Evolutionary conservation across 2,113 vertebrate species (phyloP), one percentile per base, ranked within the genome.

Genomic region (Eptatretus burgeri): DNA sequence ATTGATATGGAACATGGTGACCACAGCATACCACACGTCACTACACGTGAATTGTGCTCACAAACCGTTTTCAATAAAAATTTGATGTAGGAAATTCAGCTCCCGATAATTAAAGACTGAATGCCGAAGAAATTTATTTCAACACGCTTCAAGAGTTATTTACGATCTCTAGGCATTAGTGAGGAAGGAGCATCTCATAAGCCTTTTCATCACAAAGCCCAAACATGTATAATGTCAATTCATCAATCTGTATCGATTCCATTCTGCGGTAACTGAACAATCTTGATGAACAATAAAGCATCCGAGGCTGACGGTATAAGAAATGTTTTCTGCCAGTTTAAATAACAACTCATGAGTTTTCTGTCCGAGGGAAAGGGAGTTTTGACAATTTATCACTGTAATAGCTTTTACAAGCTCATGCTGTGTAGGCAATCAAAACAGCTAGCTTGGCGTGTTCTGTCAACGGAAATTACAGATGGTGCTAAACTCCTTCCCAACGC

Each of bases 301-400:
- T 60, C 56, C 2, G 9, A n/a, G n/a, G 19, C n/a, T 60, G 56
- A 60, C 56, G 19, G 56, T n/a, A 19, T 60, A 19, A 60, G 56
- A 60, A 60, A 60, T 60, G 56, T 60, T 17, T 60, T n/a, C 16
- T 60, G n/a, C 56, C 56, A 60, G n/a, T 60, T 60, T 60, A 60
- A 60, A n/a, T 60, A 19, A 19, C 56, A 17, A 19, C 56, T 19
- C 56, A 19, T 60, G 56, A 60, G 16, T 17, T 60, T 60, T 19
- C 56, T 19, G 56, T 60, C 19, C 56, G 16, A 60, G 19, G 19
- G 56, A 19, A 60, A 60, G 19, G 56, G 19, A 60, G 56, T 19
- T 60, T 60, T 60, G 56, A 60, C 56, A 60, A 60, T 60, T 60
- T 60, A 60, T 60, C 56, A 60, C 19, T 60, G n/a, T 60, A 60